Evolutionary conservation across 2,113 vertebrate species (phyloP).

Genomic region (Thalassarche chlororhynchos): DNA sequence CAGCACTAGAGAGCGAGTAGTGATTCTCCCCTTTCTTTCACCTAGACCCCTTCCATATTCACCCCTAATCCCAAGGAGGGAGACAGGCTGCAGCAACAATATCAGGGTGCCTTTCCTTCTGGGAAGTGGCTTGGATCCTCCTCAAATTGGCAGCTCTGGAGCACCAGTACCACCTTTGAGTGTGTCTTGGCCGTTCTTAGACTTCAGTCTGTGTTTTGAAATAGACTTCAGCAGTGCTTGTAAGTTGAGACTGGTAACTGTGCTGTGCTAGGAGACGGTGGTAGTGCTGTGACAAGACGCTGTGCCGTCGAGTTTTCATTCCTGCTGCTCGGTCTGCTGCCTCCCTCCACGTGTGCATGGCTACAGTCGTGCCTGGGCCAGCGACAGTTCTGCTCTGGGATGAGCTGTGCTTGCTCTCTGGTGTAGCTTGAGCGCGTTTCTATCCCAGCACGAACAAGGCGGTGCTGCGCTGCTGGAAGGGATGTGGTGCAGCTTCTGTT

Average conservation of each 20-base stretch:
- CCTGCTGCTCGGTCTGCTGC: background rate
- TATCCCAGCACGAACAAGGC: background rate
- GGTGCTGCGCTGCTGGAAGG: background rate
- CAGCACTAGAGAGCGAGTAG: background rate
- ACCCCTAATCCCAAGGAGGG: background rate
- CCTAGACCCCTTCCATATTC: background rate
- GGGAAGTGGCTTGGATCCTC: background rate
- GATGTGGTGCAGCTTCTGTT: background rate
- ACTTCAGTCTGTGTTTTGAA: background rate
- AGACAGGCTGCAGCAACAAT: background rate
- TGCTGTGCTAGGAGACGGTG: background rate
- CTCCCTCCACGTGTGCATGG: background rate
- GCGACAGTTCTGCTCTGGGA: background rate
- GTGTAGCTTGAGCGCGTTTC: background rate
- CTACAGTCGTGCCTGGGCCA: background rate
- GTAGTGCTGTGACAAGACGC: fast-evolving
- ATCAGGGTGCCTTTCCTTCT: background rate
- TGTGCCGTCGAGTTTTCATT: fast-evolving
- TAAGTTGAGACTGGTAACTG: background rate
- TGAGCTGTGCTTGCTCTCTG: background rate
- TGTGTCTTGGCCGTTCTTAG: background rate
- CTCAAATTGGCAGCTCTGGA: background rate
- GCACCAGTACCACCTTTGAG: background rate
- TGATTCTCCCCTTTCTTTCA: background rate
- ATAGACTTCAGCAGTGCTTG: background rate